A percentile compares a stretch with the other conserved stretches of the same genome.
Evolutionary conservation across 2,113 vertebrate genomes (phyloP).

Genomic region (Australoheros scitulus): DNA sequence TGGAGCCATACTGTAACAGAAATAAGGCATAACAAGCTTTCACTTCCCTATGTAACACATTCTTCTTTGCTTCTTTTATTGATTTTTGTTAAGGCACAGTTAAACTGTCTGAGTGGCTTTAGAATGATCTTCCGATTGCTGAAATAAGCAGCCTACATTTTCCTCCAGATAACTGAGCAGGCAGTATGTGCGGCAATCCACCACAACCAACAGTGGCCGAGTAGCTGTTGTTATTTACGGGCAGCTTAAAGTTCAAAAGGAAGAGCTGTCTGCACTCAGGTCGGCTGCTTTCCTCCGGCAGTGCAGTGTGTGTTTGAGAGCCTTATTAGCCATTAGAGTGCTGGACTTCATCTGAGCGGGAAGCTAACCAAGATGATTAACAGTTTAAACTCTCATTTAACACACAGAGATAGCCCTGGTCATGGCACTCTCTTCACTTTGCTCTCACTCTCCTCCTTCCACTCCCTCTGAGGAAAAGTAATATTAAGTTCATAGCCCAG

Average conservation of each 20-base stretch:
- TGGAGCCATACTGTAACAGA: not conserved
- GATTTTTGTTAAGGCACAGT: not conserved
- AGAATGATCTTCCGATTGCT: not conserved
- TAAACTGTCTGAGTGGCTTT: not conserved
- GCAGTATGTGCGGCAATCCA: not conserved
- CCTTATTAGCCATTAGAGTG: slow-evolving; percentile 70
- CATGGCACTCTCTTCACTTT: slow-evolving; percentile 59
- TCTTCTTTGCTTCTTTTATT: not conserved
- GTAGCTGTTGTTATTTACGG: not conserved
- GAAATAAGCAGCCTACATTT: not conserved
- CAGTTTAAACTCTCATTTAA: slow-evolving; percentile 78
- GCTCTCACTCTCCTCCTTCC: slow-evolving; percentile 31
- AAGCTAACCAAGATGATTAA: slow-evolving; percentile 74
- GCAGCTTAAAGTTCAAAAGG: not conserved
- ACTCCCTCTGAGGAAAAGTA: slow-evolving; percentile 61
- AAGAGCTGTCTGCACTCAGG: not conserved
- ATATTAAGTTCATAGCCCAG: slow-evolving; percentile 68
- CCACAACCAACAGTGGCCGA: not conserved
- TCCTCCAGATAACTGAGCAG: not conserved
- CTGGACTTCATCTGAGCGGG: slow-evolving; percentile 58
- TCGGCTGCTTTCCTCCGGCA: slow-evolving; percentile 36
- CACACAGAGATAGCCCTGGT: slow-evolving; percentile 59
- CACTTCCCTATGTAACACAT: not conserved
- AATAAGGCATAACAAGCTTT: not conserved
- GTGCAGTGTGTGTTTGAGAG: slow-evolving; percentile 21